Evolutionary conservation across 2,113 vertebrate species (phyloP).

Genomic region (Nothoprocta perdicaria): DNA sequence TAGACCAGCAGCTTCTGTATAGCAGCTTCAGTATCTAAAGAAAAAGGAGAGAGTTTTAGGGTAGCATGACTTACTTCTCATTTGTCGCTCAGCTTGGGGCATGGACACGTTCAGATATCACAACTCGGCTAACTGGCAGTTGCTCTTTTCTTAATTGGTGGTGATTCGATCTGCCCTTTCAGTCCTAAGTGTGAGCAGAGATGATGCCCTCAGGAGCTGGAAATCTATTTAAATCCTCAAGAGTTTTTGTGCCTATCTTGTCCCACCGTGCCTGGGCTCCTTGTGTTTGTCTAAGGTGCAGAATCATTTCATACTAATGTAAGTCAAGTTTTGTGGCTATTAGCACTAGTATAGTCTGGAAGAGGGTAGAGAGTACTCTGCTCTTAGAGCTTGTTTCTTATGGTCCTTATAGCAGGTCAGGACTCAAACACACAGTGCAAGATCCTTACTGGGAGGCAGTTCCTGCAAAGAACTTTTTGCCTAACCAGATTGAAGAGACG

Average conservation of each 20-base stretch:
- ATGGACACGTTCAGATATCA: not conserved
- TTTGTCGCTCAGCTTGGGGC: not conserved
- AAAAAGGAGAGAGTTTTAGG: not conserved
- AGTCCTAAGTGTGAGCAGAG: not conserved
- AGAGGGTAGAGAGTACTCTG: not conserved
- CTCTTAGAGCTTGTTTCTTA: fast-evolving
- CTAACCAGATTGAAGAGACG: fast-evolving
- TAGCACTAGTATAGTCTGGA: not conserved
- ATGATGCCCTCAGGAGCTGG: conserved; percentile 5
- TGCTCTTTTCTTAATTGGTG: conserved; percentile 13
- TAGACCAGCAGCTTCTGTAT: not conserved
- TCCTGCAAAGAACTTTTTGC: not conserved
- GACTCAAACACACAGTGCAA: not conserved
- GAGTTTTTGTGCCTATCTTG: not conserved
- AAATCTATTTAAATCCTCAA: conserved; percentile 23
- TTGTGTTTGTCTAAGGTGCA: not conserved
- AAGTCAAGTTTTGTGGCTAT: not conserved
- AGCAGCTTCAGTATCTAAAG: not conserved
- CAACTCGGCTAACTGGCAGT: conserved; percentile 19
- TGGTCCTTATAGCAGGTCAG: not conserved
- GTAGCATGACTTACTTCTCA: not conserved
- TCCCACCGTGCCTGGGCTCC: not conserved
- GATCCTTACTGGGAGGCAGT: not conserved
- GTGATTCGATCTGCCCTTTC: conserved; percentile 25
- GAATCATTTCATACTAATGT: not conserved